Base-by-base conservation (phyloP, 1,140 invertebrate genomes). In the Limonius californicus region DNA sequence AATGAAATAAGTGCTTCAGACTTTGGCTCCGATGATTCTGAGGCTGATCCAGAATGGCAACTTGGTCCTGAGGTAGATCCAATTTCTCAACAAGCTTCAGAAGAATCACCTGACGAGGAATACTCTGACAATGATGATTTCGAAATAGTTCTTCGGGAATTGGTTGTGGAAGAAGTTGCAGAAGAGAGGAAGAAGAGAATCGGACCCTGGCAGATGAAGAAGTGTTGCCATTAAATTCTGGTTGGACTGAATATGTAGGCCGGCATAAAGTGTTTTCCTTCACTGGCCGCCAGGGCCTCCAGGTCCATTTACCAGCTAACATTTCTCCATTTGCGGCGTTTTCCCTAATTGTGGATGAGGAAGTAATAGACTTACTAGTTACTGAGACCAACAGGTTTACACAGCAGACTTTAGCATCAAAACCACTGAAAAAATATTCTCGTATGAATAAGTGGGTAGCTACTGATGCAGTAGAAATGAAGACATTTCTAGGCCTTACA, bases 391-490 rank as follows among this genome's bases (percentile, higher is more conserved):
- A 57, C 20, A 57, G 15, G 42, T 57, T 3, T 18, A 16, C 55
- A 2, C 6, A 57, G 16, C 54, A 57, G 16, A 16, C 1, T 35
- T 4, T 8, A 4, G n/a, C 9, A 16, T n/a, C n/a, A n/a, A n/a
- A n/a, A n/a, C n/a, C n/a, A n/a, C n/a, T n/a, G n/a, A n/a, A n/a
- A n/a, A n/a, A n/a, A n/a, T n/a, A n/a, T n/a, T n/a, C n/a, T 20
- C 19, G 39, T 4, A 11, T 57, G 18, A 57, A 42, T 21, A 57
- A 45, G 45, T 57, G 39, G 56, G 9, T 20, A 6, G 18, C 55
- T 3, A 45, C 56, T 8, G 23, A 42, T 57, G 6, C 1, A 12
- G 39, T 43, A 7, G 56, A 57, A 57, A 43, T 57, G 1, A 57
- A 18, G 9, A 57, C 43, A 21, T 57, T 42, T 14, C 19, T 57